Evolutionary conservation across 2,113 vertebrate species (phyloP), one percentile per base, ranked within the genome.

Genomic region (Paradoxurus hermaphroditus): DNA sequence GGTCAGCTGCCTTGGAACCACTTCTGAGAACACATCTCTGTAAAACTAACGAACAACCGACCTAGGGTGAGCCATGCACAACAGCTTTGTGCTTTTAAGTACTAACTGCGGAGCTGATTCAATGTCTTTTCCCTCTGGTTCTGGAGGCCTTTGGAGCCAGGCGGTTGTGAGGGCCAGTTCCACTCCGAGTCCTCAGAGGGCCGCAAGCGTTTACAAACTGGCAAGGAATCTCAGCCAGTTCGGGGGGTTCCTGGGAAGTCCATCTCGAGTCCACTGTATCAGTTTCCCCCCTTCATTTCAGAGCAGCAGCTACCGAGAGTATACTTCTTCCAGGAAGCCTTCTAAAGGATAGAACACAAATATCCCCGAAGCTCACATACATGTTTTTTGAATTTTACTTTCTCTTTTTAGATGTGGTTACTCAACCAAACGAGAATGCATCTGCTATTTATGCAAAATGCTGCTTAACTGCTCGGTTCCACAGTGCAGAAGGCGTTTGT

Each of bases 351-450:
- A 88, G 8, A 59, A 49, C 29, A 56, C 18, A 36, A 94, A 11
- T 34, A 81, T 90, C 89, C 49, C 41, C 75, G 72, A 97, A 96
- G 49, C 14, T 86, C 34, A 88, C 29, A 85, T 27, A 56, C 21
- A 16, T 86, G 18, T 91, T 91, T 65, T 53, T 23, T 68, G 29
- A 36, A 46, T 86, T 72, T 92, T 78, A 72, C n/a, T 41, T 70
- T 95, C 56, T 86, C 44, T 59, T 93, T 91, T 88, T 49, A 85
- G 91, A 81, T 75, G 41, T 81, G n/a, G 72, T 65, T 91, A 34
- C 21, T 89, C 36, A 94, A 89, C 23, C 63, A 81, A 78, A 93
- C 62, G 56, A 95, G 78, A 73, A 70, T 36, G 29, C 29, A 82
- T 56, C 41, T 67, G 46, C 53, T 62, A 8, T 65, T 81, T 62